Evolutionary conservation across 1,140 invertebrate species (phyloP), one percentile per base, ranked within the genome.

Genomic region (Schlechtendalia chinensis): DNA sequence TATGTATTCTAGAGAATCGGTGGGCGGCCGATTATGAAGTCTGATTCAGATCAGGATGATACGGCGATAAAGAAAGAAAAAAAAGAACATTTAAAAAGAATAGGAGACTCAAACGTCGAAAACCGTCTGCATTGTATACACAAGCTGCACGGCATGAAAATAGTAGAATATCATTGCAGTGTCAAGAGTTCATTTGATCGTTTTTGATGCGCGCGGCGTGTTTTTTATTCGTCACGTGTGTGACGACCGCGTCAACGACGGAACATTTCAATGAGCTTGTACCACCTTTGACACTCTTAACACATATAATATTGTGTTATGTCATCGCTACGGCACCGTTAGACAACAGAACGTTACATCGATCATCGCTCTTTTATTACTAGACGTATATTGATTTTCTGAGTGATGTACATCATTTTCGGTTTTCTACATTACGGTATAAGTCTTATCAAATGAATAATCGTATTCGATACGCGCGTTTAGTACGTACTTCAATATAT

Each of bases 201-300:
- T 54, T 56, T 32, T 17, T 32, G n/a, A 32, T 14, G n/a, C 5
- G 2, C 16, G 8, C 8, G 5, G 47, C 19, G 67, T 24, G 29
- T 12, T n/a, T n/a, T n/a, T 53, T 27, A 32, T 39, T 56, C 50
- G 27, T 74, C 29, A 39, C 54, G 29, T 22, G 53, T 56, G 53
- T n/a, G 54, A 54, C 53, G 71, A 74, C 71, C 71, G 50, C 29
- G 71, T 74, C 71, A 72, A 72, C 47, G 24, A 17, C 22, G 50
- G 50, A 74, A 56, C 53, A 32, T 32, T 32, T 56, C 53, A 32
- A 58, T 29, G 69, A 72, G 22, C 27, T 47, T 29, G 50, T 32
- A 32, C 24, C 47, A 74, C 71, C 50, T 74, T 74, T 56, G 71
- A n/a, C 71, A 69, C 22, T 50, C n/a, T n/a, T 22, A 32, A 74